Percentiles rank a stretch among this genome's conserved stretches.
phyloP scores from a whole-genome alignment of 2,113 vertebrate genomes.

The Hippolais icterina region DNA sequence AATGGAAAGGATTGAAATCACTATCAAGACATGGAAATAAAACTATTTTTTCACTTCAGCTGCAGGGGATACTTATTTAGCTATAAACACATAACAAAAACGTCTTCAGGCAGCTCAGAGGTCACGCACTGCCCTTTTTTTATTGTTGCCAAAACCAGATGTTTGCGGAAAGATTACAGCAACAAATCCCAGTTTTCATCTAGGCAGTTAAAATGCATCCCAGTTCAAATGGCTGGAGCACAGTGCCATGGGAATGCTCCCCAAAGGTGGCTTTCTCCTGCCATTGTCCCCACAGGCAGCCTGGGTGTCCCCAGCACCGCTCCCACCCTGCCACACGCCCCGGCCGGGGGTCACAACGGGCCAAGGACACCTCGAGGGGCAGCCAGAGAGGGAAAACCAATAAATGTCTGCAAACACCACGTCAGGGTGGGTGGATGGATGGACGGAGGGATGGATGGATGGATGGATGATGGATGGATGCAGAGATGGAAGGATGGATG shows the following conservation, averaged over 20 bases:
- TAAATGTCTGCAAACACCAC: neutral
- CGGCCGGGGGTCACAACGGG: rapidly evolving
- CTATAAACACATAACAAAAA: neutral
- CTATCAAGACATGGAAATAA: neutral
- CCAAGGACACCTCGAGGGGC: neutral
- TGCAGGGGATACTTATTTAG: neutral
- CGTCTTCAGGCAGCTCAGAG: neutral
- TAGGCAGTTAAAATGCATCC: neutral
- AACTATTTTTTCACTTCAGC: neutral
- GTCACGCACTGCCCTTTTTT: neutral
- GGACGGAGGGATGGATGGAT: too few species aligned
- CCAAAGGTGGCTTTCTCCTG: neutral
- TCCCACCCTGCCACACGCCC: rapidly evolving
- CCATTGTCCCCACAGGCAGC: neutral
- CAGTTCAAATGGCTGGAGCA: neutral
- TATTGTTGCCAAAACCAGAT: neutral
- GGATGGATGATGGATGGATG: too few species aligned
- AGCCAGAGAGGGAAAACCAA: neutral
- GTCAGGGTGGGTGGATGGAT: neutral
- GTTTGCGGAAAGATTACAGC: too few species aligned
- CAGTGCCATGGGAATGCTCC: neutral
- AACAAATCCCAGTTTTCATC: neutral
- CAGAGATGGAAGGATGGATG: too few species aligned
- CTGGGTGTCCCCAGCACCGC: neutral
- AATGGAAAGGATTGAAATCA: neutral